Evolutionary conservation across 2,797 vertebrate species (phyloP).

Genomic region (Distichodus sexfasciatus): DNA sequence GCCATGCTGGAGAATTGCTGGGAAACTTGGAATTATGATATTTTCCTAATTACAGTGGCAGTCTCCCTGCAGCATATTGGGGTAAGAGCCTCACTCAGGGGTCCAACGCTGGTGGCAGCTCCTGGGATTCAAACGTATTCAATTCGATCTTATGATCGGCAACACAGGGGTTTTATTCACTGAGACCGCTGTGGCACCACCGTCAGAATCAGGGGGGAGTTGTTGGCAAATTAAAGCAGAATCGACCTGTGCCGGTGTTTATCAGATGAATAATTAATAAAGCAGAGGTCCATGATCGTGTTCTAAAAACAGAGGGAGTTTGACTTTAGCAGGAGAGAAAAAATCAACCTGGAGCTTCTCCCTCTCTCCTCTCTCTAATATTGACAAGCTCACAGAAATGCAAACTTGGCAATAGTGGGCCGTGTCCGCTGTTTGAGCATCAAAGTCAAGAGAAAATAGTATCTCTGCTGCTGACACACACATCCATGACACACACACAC

Average conservation of each 20-base stretch:
- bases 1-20: too few species aligned
- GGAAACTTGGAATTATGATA: too few species aligned
- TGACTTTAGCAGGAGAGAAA: conserved; percentile 51
- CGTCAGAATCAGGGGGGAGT: not conserved
- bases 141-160: too few species aligned
- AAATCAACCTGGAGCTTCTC: conserved; percentile 30
- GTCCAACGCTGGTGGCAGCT: too few species aligned
- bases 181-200: too few species aligned
- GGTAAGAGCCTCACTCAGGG: too few species aligned
- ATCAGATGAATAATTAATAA: conserved; percentile 60
- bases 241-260: conserved; percentile 49
- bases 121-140: too few species aligned
- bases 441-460: conserved; percentile 24
- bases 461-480: not conserved
- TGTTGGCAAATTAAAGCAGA: conserved; percentile 20
- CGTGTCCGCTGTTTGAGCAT: conserved; percentile 45
- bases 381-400: conserved; percentile 59
- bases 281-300: conserved; percentile 53
- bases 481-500: not conserved
- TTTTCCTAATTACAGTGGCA: too few species aligned
- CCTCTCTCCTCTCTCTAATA: conserved; percentile 35
- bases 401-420: conserved; percentile 63
- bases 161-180: too few species aligned
- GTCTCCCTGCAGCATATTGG: too few species aligned
- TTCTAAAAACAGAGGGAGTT: conserved; percentile 56